Percentiles rank a stretch among this genome's conserved stretches.
These are phyloP conservation scores for Chrysogorgia sp. DNA, from an alignment of 92 coral and sea anemone species.

Conservation along the genomic window DNA sequence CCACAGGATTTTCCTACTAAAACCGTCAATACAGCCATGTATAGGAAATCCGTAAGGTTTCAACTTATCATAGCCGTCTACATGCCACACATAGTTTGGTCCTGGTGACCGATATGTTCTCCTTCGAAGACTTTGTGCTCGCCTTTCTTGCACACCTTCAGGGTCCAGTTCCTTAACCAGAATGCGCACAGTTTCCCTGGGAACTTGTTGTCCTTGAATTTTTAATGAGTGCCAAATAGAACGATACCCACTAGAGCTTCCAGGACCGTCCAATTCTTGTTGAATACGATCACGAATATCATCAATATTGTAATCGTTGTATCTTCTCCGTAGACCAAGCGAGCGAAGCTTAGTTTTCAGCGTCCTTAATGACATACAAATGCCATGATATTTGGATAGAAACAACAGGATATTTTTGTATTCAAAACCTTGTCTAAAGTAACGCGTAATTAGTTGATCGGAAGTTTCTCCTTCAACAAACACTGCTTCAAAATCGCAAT, in stretches of 20 bases:
- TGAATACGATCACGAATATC: slow-evolving; percentile 46
- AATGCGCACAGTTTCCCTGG: slow-evolving; percentile 53
- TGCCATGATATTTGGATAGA: slow-evolving; percentile 28
- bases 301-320: slow-evolving; percentile 40
- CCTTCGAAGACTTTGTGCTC: slow-evolving; percentile 54
- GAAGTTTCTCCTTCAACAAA: not conserved
- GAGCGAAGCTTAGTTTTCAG: slow-evolving; percentile 14
- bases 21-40: slow-evolving; percentile 56
- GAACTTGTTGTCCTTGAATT: slow-evolving; percentile 61
- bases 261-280: slow-evolving; percentile 47
- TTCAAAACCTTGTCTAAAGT: slow-evolving; percentile 12
- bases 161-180: slow-evolving; percentile 61
- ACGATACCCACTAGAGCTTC: slow-evolving; percentile 54
- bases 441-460: slow-evolving; percentile 11
- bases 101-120: slow-evolving; percentile 54
- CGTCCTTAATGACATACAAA: slow-evolving; percentile 7
- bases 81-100: slow-evolving; percentile 61
- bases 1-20: slow-evolving; percentile 36
- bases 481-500: not conserved
- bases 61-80: slow-evolving; percentile 50
- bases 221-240: slow-evolving; percentile 61
- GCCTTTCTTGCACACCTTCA: slow-evolving; percentile 57
- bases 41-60: slow-evolving; percentile 50
- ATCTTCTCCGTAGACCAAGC: slow-evolving; percentile 27
- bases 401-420: slow-evolving; percentile 5